Conservation (phyloP, 2,888 invertebrate species). For the Adineta ricciae region DNA sequence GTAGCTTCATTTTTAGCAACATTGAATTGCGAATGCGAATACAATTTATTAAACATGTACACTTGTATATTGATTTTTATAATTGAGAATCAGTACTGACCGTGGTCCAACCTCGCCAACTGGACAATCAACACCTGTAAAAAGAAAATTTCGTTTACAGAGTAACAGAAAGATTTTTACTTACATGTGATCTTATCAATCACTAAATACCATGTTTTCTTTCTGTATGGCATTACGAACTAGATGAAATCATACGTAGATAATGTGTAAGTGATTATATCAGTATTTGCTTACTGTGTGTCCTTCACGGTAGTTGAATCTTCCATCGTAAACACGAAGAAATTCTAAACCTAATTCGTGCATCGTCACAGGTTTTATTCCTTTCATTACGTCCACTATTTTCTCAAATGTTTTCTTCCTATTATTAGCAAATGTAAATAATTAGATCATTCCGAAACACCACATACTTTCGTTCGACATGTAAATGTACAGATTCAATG, state of each 20-base stretch:
- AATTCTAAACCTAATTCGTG: neutral
- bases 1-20: no score
- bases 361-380: neutral
- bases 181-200: neutral
- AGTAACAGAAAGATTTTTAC: no score
- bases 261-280: neutral
- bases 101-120: no score
- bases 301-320: neutral
- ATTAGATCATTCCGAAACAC: no score
- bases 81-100: no score
- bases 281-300: neutral
- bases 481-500: neutral
- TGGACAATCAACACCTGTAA: no score
- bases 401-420: neutral
- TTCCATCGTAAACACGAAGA: neutral
- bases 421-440: neutral
- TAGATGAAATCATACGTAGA: neutral
- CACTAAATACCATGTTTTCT: neutral
- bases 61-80: no score
- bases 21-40: no score
- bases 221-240: neutral
- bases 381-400: neutral
- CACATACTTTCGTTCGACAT: neutral
- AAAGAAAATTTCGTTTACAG: no score
- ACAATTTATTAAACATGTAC: no score